A percentile compares a stretch with the other conserved stretches of the same genome.
Evolutionary conservation across 2,797 vertebrate species (phyloP).

Genomic region (Gallirallus australis): DNA sequence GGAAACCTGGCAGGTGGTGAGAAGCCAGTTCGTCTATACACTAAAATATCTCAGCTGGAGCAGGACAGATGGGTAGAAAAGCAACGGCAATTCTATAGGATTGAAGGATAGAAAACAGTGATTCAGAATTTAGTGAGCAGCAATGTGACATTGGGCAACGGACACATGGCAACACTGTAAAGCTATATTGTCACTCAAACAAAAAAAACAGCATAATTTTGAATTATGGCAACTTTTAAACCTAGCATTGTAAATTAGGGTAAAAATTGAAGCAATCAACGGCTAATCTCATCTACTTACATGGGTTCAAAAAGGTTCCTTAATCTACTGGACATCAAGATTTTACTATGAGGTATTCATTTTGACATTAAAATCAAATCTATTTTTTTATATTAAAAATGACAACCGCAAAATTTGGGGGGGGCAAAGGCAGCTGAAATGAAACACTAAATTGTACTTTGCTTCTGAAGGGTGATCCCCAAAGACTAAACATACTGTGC

Average conservation of each 20-base stretch:
- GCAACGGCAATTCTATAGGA: neutral
- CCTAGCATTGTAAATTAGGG: neutral
- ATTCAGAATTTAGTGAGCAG: neutral
- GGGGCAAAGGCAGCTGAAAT: neutral
- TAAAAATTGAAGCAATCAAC: neutral
- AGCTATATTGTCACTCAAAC: neutral
- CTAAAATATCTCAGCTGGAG: neutral
- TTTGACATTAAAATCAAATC: neutral
- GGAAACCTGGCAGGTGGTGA: slow-evolving; percentile 3
- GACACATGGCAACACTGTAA: neutral
- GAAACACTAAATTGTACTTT: neutral
- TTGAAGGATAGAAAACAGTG: neutral
- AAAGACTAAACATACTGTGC: neutral
- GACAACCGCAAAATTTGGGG: neutral
- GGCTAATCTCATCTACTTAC: neutral
- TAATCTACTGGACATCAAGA: neutral
- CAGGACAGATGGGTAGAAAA: neutral
- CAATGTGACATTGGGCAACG: neutral
- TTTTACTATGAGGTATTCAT: neutral
- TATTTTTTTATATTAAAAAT: neutral
- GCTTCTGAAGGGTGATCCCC: neutral
- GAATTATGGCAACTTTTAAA: neutral
- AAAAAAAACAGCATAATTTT: neutral
- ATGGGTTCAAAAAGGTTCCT: neutral
- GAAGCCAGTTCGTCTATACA: neutral